Evolutionary conservation across 2,797 vertebrate species (phyloP), one percentile per base, ranked within the genome.

Genomic region (Megaceryle alcyon): DNA sequence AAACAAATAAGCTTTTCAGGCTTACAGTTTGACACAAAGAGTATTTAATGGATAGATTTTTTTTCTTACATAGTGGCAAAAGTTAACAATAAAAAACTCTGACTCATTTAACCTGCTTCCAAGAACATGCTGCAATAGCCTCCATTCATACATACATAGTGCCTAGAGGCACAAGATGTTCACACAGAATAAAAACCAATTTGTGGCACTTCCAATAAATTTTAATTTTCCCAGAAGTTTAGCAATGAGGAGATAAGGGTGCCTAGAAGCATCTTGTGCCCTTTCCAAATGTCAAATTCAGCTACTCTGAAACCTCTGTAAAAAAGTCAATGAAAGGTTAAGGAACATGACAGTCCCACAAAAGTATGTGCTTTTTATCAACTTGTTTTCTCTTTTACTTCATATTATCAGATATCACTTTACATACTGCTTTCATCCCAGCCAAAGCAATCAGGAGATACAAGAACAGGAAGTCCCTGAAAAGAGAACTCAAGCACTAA

Each of bases 241-340:
- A 93, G n/a, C 78, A 77, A 60, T 63, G 16, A 82, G 43, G 35
- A 90, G 41, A 54, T 59, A 84, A 81, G 41, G 12, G 46, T 94
- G 87, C 71, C 76, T 87, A 83, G 82, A 73, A 91, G 77, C 73
- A 84, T 57, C 17, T 63, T 53, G 19, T 89, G 88, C 68, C 82
- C 86, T 94, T 95, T 94, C 61, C 12, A 94, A 87, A 92, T 80
- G 81, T 70, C 83, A 88, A 51, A 84, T 79, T 84, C 35, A 70
- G n/a, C 33, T 86, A 31, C 11, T 60, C 35, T 56, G 31, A 93
- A 90, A 80, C 11, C 11, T 64, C 25, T 69, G 21, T 66, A 79
- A 72, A 81, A 86, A 76, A 76, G 23, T 12, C 46, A 72, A 65
- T 37, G 28, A 66, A 84, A 86, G 76, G 12, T 63, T 72, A 66